phyloP scores from a whole-genome alignment of 92 coral and sea anemone species.

The Epizoanthus stellaris region DNA sequence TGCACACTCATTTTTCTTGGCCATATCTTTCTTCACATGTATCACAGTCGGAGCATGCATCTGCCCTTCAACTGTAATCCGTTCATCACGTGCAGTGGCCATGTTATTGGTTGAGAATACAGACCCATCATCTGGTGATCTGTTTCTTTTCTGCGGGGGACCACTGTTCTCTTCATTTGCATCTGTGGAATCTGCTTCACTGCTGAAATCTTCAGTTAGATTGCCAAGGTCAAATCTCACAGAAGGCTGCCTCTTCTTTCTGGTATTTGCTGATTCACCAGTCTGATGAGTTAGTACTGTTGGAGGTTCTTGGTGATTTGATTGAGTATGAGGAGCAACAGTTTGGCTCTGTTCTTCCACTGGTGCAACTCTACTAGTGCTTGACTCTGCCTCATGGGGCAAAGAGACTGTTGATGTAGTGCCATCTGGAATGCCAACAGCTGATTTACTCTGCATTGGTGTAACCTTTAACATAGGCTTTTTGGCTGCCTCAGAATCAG shows the following conservation, averaged over 20 bases:
- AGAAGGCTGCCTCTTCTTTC: conserved; percentile 14
- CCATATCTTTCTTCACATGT: conserved; percentile 78
- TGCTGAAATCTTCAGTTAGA: background rate
- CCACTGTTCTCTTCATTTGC: conserved; percentile 11
- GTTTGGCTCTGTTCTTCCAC: background rate
- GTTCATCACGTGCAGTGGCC: conserved; percentile 26
- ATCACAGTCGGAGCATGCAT: conserved; percentile 72
- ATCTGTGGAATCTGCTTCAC: conserved; percentile 3
- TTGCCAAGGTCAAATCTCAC: conserved; percentile 19
- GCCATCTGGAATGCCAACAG: background rate
- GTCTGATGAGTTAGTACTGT: background rate
- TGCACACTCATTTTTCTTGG: conserved; percentile 82
- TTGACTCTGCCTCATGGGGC: background rate
- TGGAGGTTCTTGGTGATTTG: background rate
- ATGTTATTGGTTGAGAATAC: background rate
- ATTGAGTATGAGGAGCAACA: background rate
- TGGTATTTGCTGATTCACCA: background rate
- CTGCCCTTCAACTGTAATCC: conserved; percentile 69
- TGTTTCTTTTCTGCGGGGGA: conserved; percentile 25
- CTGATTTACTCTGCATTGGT: conserved; percentile 30
- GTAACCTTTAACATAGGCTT: conserved; percentile 12
- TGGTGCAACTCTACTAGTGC: background rate
- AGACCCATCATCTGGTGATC: conserved; percentile 8
- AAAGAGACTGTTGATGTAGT: background rate
- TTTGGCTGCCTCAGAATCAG: background rate